Percentiles rank a stretch among this genome's conserved stretches.
Conservation (phyloP, 2,888 invertebrate genomes). For the Schizotus pectinicornis region DNA sequence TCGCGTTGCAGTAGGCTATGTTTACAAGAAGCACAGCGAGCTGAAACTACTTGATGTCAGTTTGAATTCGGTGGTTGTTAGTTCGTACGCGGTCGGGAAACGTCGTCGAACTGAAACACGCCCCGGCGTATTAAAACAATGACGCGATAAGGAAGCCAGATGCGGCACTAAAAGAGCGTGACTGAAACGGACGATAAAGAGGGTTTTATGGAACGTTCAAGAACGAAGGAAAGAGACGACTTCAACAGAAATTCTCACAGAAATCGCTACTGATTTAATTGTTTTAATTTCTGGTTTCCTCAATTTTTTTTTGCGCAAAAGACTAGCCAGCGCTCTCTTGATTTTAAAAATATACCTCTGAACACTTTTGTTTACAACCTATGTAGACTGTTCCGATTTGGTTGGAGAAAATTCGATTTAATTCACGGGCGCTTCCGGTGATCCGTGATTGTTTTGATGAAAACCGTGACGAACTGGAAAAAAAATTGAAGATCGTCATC, state of each 20-base stretch:
- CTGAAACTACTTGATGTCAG: conserved; percentile 27
- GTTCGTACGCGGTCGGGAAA: conserved; percentile 32
- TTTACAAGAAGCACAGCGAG: conserved; percentile 26
- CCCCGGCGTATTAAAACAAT: conserved; percentile 30
- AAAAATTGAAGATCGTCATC: too few species aligned
- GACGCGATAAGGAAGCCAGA: conserved; percentile 23
- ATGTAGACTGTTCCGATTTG: too few species aligned
- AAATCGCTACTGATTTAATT: too few species aligned
- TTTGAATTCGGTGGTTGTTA: conserved; percentile 32
- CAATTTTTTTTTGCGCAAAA: too few species aligned
- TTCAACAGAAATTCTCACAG: not conserved
- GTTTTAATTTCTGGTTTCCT: too few species aligned
- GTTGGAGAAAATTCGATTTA: too few species aligned
- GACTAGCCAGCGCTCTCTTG: too few species aligned
- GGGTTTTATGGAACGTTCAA: conserved; percentile 10
- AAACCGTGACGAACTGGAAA: too few species aligned
- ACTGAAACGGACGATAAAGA: conserved; percentile 14
- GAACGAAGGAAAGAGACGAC: not conserved
- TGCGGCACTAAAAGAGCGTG: not conserved
- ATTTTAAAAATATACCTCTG: too few species aligned
- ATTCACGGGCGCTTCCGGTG: too few species aligned
- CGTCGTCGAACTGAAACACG: conserved; percentile 32
- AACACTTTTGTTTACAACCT: too few species aligned
- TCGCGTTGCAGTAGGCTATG: conserved; percentile 22
- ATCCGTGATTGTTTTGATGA: too few species aligned